Percentiles rank a stretch among this genome's conserved stretches.
Conservation (phyloP, 1,140 invertebrate species). For the Diachasma alloeum region DNA sequence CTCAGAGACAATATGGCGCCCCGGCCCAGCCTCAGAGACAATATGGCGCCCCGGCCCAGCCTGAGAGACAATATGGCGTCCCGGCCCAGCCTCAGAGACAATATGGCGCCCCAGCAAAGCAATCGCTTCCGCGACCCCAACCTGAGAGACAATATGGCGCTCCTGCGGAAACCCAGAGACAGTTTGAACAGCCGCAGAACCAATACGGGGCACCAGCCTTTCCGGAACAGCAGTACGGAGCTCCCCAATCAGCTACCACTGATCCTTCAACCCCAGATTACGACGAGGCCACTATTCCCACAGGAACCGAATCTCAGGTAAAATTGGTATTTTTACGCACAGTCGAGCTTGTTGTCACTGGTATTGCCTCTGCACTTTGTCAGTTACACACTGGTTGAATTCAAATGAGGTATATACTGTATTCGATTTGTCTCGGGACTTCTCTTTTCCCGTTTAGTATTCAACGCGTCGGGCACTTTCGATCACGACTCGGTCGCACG, state of each 20-base stretch:
- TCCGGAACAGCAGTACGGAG: constrained; percentile 31
- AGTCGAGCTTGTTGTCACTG: neutral
- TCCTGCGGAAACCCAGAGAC: constrained; percentile 21
- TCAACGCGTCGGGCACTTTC: constrained; percentile 54
- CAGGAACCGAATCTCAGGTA: constrained; percentile 31
- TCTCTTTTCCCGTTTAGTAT: constrained; percentile 49
- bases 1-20: constrained; percentile 35
- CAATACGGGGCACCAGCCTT: constrained; percentile 39
- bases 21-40: constrained; percentile 23
- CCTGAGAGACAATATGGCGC: constrained; percentile 35
- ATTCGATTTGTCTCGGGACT: constrained; percentile 25
- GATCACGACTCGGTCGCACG: constrained; percentile 46
- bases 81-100: constrained; percentile 31
- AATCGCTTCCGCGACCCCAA: neutral
- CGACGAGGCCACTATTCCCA: constrained; percentile 47
- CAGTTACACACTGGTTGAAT: constrained; percentile 38
- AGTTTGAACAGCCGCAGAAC: constrained; percentile 30
- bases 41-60: constrained; percentile 35
- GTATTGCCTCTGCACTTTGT: neutral
- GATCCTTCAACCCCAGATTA: constrained; percentile 42
- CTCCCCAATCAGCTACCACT: constrained; percentile 41
- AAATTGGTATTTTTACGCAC: neutral
- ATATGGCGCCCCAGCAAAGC: constrained; percentile 30
- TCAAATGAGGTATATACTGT: constrained; percentile 35
- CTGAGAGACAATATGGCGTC: constrained; percentile 37